A percentile compares a stretch with the other conserved stretches of the same genome.
phyloP scores from a whole-genome alignment of 64 coral and sea anemone species.

The Anthopleura sola region DNA sequence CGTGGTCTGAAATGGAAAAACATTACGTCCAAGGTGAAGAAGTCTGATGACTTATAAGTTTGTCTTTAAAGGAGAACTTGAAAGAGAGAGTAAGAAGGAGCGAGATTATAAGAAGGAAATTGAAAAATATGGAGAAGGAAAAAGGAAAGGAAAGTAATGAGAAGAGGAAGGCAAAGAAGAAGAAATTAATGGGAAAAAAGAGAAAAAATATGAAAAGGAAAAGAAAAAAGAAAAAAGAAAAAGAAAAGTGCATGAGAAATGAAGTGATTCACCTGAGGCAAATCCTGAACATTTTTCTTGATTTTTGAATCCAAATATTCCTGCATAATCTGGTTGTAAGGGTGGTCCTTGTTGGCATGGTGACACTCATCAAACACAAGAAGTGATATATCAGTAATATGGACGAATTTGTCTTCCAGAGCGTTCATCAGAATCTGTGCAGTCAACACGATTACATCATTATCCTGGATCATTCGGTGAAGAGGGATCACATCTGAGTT shows the following conservation, averaged over 20 bases:
- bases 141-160: too few species aligned
- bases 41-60: background rate
- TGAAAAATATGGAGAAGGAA: too few species aligned
- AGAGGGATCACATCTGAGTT: constrained; percentile 46
- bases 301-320: constrained; percentile 53
- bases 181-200: too few species aligned
- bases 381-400: constrained; percentile 36
- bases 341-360: constrained; percentile 75
- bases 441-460: constrained; percentile 71
- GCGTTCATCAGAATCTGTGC: constrained; percentile 77
- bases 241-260: too few species aligned
- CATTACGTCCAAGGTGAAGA: background rate
- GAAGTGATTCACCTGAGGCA: background rate
- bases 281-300: background rate
- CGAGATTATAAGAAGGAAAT: too few species aligned
- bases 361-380: constrained; percentile 92
- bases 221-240: too few species aligned
- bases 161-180: too few species aligned
- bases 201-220: too few species aligned
- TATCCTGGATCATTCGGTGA: constrained; percentile 20
- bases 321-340: constrained; percentile 84
- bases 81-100: too few species aligned
- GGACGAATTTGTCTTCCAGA: constrained; percentile 1
- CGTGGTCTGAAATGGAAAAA: too few species aligned
- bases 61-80: background rate